Percentiles rank a stretch among this genome's conserved stretches.
phyloP scores from a whole-genome alignment of 2,113 vertebrate species.

The Paedocypris sp. region DNA sequence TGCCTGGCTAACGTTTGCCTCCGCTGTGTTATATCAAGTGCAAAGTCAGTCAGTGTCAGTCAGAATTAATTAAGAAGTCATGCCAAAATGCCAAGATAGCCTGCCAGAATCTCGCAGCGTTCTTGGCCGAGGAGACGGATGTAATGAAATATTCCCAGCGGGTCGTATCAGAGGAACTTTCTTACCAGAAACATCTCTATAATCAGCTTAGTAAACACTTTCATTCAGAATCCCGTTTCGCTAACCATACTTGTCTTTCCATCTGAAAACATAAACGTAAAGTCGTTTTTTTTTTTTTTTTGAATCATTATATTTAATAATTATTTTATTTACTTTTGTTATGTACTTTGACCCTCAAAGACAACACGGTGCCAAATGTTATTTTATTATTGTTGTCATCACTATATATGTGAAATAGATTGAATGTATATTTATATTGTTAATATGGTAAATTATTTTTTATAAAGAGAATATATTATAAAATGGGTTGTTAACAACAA shows the following conservation, averaged over 20 bases:
- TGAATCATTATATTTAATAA: too few species aligned
- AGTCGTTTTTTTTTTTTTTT: too few species aligned
- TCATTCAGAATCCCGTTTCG: background rate
- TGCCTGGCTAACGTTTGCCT: background rate
- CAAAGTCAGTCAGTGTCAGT: constrained; percentile 23
- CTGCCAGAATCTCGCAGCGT: background rate
- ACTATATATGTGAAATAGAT: too few species aligned
- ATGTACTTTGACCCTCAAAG: too few species aligned
- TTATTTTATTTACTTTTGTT: too few species aligned
- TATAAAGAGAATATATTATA: too few species aligned
- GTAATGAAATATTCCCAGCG: background rate
- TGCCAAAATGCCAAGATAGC: background rate
- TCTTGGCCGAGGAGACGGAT: background rate
- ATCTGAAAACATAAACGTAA: background rate
- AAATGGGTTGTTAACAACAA: too few species aligned
- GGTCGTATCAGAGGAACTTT: background rate
- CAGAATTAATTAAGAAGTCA: constrained; percentile 15
- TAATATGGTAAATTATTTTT: too few species aligned
- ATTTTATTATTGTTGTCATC: too few species aligned
- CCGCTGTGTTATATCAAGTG: constrained; percentile 7
- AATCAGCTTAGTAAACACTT: background rate
- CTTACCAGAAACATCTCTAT: background rate
- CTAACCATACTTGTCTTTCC: background rate
- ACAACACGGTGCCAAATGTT: too few species aligned
- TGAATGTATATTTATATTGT: too few species aligned